Percentiles rank a stretch among this genome's conserved stretches.
These are phyloP conservation scores for Ormyrus labotus DNA, from an alignment of 2,888 invertebrate genomes.

Conservation along the genomic window DNA sequence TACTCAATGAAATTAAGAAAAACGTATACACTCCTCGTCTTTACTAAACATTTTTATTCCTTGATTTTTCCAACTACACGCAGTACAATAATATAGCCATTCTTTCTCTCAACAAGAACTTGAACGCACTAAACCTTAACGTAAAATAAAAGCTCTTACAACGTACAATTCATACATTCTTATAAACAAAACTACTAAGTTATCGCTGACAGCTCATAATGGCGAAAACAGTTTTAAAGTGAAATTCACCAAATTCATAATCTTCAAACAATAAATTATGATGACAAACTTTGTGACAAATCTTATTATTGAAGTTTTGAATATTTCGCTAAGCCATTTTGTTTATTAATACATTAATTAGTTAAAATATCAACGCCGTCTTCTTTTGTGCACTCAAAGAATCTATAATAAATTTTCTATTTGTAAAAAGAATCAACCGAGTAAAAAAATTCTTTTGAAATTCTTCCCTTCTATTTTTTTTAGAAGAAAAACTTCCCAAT, in stretches of 20 bases:
- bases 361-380: too few species aligned
- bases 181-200: neutral
- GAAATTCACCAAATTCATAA: neutral
- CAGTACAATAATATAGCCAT: slow-evolving; percentile 38
- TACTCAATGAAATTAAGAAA: too few species aligned
- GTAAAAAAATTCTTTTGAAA: too few species aligned
- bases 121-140: slow-evolving; percentile 8
- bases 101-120: neutral
- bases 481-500: too few species aligned
- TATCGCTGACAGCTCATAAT: neutral
- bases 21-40: too few species aligned
- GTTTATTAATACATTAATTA: too few species aligned
- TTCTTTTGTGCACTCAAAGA: too few species aligned
- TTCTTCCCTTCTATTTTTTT: too few species aligned
- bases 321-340: neutral
- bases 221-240: too few species aligned
- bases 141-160: neutral
- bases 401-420: too few species aligned
- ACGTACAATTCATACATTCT: neutral
- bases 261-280: neutral
- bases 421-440: too few species aligned
- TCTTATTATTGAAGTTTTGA: neutral
- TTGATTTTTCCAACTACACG: slow-evolving; percentile 38
- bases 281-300: slow-evolving; percentile 3
- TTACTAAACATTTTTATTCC: slow-evolving; percentile 41